Evolutionary conservation across 2,113 vertebrate genomes (phyloP).

Genomic region (Pluvianellus socialis): DNA sequence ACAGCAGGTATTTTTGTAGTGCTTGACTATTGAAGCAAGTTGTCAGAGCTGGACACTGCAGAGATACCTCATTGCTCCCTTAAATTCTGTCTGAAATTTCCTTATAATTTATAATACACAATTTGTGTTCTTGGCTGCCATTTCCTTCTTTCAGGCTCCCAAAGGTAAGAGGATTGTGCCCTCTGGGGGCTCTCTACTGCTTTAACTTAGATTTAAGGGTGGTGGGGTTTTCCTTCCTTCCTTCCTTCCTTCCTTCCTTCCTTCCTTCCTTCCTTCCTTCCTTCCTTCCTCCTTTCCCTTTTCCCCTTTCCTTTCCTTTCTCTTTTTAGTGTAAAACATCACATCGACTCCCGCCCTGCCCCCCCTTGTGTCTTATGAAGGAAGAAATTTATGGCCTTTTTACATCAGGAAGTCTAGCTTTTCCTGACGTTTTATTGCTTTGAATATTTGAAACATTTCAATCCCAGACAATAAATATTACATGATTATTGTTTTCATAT

Average conservation of each 20-base stretch:
- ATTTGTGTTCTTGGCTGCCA: constrained; percentile 46
- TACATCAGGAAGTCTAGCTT: constrained; percentile 80
- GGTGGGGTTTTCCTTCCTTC: neutral
- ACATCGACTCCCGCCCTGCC: constrained; percentile 15
- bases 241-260: neutral
- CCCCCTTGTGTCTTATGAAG: constrained; percentile 52
- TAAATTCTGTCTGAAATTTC: constrained; percentile 41
- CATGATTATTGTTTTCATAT: constrained; percentile 84
- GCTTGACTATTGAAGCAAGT: neutral
- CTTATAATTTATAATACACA: constrained; percentile 31
- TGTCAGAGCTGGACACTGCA: neutral
- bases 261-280: neutral
- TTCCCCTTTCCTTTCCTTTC: neutral
- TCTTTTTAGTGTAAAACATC: constrained; percentile 61
- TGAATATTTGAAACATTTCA: constrained; percentile 81
- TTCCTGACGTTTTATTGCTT: constrained; percentile 80
- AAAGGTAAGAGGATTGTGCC: constrained; percentile 62
- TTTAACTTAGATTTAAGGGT: constrained; percentile 40
- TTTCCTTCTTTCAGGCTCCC: constrained; percentile 53
- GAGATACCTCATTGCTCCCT: constrained; percentile 6
- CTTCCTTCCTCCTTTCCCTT: neutral
- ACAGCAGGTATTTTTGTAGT: neutral
- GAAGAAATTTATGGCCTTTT: constrained; percentile 75
- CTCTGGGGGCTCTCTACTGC: constrained; percentile 67
- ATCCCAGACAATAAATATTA: constrained; percentile 84